Base-by-base conservation (phyloP, 2,797 vertebrate species). In the Ptychobarbus kaznakovi region DNA sequence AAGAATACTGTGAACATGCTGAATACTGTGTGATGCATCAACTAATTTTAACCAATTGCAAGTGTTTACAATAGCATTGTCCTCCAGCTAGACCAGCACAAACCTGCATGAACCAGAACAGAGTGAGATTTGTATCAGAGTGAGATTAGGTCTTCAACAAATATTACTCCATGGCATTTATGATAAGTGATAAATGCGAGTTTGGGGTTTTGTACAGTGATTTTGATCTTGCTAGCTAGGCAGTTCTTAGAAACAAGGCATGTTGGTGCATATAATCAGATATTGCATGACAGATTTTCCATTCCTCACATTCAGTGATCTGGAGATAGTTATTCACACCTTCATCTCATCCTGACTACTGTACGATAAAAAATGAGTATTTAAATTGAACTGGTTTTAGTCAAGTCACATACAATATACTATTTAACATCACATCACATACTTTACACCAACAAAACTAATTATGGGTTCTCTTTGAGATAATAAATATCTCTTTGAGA, bases 311-410 rank as follows among this genome's bases (percentile, higher is more conserved):
- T 69, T 53, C 66, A 51, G 15, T 42, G 51, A 70, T 56, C 32
- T 81, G 66, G 22, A 70, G 49, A 81, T 25, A 63, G 38, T 44
- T 42, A 44, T 35, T 16, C 9, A 53, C 15, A 13, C 7, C 1
- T 28, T 42, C 5, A 81, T 81, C 22, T n/a, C 32, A 69, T n/a
- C 22, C 63, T 80, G 63, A 80, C 79, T 81, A 53, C 44, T 81
- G 6, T 70, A 70, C 6, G 25, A 13, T 2, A 63, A 28, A 65
- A 38, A 12, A n/a, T 4, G 2, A 76, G 3, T 40, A 5, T 6
- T 46, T 46, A n/a, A 12, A 61, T 65, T 28, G n/a, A 46, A 22
- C 16, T 3, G 13, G 61, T 46, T 66, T 65, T 15, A 68, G 8
- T 56, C 28, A 16, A 42, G 35, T n/a, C 22, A 79, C 4, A 78